Evolutionary conservation across 2,113 vertebrate species (phyloP).

Genomic region (Polyodon spathula): DNA sequence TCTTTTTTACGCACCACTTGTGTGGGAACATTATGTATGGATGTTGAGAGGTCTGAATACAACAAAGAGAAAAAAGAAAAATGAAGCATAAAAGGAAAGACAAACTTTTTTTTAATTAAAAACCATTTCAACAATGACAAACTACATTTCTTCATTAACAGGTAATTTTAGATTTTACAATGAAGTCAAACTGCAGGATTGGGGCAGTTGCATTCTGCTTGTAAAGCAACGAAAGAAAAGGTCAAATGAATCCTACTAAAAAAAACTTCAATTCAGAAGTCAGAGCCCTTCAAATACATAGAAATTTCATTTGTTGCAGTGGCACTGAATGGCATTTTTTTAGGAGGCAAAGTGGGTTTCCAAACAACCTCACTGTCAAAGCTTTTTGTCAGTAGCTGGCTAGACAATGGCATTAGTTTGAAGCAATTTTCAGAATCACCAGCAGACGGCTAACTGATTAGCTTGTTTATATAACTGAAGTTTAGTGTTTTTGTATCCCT

Average conservation of each 20-base stretch:
- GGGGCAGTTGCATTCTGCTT: neutral
- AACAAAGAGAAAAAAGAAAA: neutral
- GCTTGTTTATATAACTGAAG: neutral
- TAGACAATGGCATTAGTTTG: neutral
- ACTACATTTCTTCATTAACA: neutral
- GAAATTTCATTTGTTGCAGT: neutral
- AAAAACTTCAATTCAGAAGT: neutral
- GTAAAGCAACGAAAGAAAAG: neutral
- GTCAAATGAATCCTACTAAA: neutral
- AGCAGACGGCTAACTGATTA: neutral
- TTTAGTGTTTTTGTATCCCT: neutral
- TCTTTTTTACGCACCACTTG: constrained; percentile 43
- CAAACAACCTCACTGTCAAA: neutral
- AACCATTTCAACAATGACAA: neutral
- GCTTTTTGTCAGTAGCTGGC: neutral
- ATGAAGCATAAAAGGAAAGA: neutral
- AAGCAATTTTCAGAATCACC: neutral
- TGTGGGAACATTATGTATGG: constrained; percentile 50
- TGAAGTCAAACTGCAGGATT: neutral
- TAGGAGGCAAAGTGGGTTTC: neutral
- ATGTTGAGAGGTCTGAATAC: constrained; percentile 2
- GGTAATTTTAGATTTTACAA: neutral
- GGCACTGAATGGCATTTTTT: neutral
- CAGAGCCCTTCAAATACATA: constrained; percentile 1
- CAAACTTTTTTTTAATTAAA: neutral